Evolutionary conservation across 2,113 vertebrate species (phyloP), one percentile per base, ranked within the genome.

Genomic region (Seriola aureovittata): DNA sequence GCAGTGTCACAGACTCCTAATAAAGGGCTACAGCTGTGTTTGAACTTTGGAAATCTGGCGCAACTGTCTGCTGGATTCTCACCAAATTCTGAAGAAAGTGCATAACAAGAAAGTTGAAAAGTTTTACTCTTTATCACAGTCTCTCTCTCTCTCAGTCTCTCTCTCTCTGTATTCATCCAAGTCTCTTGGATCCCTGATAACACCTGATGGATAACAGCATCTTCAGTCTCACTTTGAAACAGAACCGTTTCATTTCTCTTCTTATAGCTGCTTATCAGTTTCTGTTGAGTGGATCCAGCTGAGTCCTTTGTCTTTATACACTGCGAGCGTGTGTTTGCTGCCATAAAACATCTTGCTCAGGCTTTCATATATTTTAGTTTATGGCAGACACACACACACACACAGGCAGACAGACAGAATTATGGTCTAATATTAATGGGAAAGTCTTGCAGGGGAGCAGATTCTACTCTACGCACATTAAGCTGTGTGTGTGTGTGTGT

Each of bases 241-340:
- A 25, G 60, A 66, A 50, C 63, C 3, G 1, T 59, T 64, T 82
- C n/a, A 55, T 71, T 79, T 23, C 29, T 78, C 32, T 54, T 78
- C 68, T 19, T 38, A 29, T n/a, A 67, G 34, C 40, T 48, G 67
- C 82, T 82, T 40, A 71, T 77, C 70, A 46, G 54, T 57, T 25
- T 55, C 54, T 40, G 14, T 42, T 69, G 52, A 84, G 70, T 59
- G 84, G 46, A 59, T 87, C 71, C 81, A 88, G 81, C 81, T 85
- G 84, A 50, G 62, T 81, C 68, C 65, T 60, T 12, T 52, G 9
- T 19, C 66, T 54, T 40, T 59, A 10, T 29, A 3, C 29, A 3
- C 38, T 44, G 36, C 14, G 36, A 58, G 29, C 63, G 36, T 75
- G 32, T 75, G 48, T 69, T 9, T 80, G 62, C 38, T 50, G 8